Evolutionary conservation across 2,888 invertebrate species (phyloP), one percentile per base, ranked within the genome.

Genomic region (Habroteleia sp.): DNA sequence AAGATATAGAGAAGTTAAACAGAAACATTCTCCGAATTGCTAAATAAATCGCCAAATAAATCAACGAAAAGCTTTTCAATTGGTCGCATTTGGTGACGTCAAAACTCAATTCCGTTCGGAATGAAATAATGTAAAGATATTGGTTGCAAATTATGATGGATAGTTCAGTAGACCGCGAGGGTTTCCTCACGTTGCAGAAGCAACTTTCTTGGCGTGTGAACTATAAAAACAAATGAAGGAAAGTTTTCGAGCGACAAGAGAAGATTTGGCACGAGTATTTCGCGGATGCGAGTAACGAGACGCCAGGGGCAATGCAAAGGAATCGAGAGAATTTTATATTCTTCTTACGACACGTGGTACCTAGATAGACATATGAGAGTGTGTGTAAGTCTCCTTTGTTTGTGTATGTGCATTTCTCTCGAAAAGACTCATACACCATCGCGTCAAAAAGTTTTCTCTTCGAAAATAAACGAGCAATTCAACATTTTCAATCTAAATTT

Each of bases 251-350:
- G 17, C 52, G 37, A 52, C 20, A 27, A 25, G 20, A 20, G 20
- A 4, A 20, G 20, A 20, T 20, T 20, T 20, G 20, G 20, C 4
- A 3, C 20, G 4, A 20, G 20, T 20, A 20, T 42, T 56, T 31
- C 11, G 33, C 17, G 39, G 46, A 46, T 37, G 17, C 46, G 37
- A 60, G 37, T 60, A 60, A 60, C 46, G 60, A 60, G 29, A 31
- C 14, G 58, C 35, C 44, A 13, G 8, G 10, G 44, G 60, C 46
- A 10, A 37, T 23, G 17, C 14, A 17, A 46, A 35, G 20, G 46
- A 46, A 60, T 60, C n/a, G 35, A 60, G 46, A 37, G 44, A 60
- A 58, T 58, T 42, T 44, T 58, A 60, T 60, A 54, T 44, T 44
- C 35, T 60, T 35, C 11, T 14, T 14, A 29, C 14, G 35, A 44